Percentiles rank a stretch among this genome's conserved stretches.
These are phyloP conservation scores for Pseudomyrmex gracilis DNA, from an alignment of 1,140 invertebrate genomes.

Conservation along the genomic window DNA sequence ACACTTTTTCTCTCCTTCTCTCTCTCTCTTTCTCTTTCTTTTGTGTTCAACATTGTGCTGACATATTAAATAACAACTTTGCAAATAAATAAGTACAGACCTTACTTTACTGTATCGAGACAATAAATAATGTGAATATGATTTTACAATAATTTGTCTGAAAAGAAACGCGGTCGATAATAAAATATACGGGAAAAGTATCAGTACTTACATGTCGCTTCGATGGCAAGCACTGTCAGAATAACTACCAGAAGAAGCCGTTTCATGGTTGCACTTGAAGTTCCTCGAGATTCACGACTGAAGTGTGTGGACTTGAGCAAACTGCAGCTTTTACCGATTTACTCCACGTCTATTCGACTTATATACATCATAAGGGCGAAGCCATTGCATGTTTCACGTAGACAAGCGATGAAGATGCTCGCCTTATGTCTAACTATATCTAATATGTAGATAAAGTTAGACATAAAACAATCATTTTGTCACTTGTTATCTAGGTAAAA, in stretches of 20 bases:
- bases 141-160: too few species aligned
- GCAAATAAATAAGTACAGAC: not conserved
- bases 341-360: too few species aligned
- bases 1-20: not conserved
- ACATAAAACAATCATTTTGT: too few species aligned
- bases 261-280: constrained; percentile 17
- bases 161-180: not conserved
- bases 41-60: not conserved
- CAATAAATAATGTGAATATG: too few species aligned
- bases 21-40: too few species aligned
- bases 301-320: too few species aligned
- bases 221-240: not conserved
- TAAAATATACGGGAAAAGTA: not conserved
- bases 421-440: too few species aligned
- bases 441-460: too few species aligned
- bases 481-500: too few species aligned
- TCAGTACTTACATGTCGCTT: not conserved
- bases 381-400: too few species aligned
- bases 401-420: too few species aligned
- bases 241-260: not conserved
- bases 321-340: not conserved
- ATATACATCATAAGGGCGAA: too few species aligned
- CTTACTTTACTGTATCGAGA: not conserved
- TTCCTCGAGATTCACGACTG: not conserved
- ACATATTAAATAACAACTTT: not conserved